Percentiles rank a stretch among this genome's conserved stretches.
phyloP scores from a whole-genome alignment of 2,113 vertebrate genomes.

The Protobothrops mucrosquamatus region DNA sequence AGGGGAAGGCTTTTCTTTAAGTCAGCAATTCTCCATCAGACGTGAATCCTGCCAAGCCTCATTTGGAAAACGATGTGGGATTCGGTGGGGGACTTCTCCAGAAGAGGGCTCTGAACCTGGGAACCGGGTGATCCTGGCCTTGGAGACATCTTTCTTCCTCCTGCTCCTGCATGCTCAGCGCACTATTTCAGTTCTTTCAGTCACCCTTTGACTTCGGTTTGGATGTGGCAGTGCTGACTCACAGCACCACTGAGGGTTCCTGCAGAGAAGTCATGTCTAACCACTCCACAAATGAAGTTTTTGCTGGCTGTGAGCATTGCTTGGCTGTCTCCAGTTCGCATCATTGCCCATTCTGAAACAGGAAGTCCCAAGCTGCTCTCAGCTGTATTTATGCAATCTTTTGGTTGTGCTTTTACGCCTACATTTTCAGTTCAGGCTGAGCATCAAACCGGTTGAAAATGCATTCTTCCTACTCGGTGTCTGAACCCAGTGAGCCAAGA shows the following conservation, averaged over 20 bases:
- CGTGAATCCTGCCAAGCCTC: slow-evolving; percentile 62
- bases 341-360: slow-evolving; percentile 63
- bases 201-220: slow-evolving; percentile 63
- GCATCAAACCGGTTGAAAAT: slow-evolving; percentile 22
- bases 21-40: slow-evolving; percentile 74
- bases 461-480: slow-evolving; percentile 33
- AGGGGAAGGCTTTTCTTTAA: slow-evolving; percentile 70
- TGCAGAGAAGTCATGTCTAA: slow-evolving; percentile 44
- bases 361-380: slow-evolving; percentile 66
- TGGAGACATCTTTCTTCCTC: slow-evolving; percentile 53
- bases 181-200: slow-evolving; percentile 56
- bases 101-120: slow-evolving; percentile 48
- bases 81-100: slow-evolving; percentile 60
- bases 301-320: slow-evolving; percentile 64
- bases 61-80: slow-evolving; percentile 69
- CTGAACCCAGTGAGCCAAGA: slow-evolving; percentile 42
- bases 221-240: slow-evolving; percentile 68
- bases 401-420: slow-evolving; percentile 43
- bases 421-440: slow-evolving; percentile 34
- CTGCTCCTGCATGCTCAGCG: slow-evolving; percentile 58
- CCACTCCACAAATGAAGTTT: slow-evolving; percentile 62
- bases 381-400: slow-evolving; percentile 66
- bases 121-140: slow-evolving; percentile 60
- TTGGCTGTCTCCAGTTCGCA: slow-evolving; percentile 64
- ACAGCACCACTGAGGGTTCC: slow-evolving; percentile 56